phyloP scores from a whole-genome alignment of 2,113 vertebrate genomes.

The Nestor notabilis region DNA sequence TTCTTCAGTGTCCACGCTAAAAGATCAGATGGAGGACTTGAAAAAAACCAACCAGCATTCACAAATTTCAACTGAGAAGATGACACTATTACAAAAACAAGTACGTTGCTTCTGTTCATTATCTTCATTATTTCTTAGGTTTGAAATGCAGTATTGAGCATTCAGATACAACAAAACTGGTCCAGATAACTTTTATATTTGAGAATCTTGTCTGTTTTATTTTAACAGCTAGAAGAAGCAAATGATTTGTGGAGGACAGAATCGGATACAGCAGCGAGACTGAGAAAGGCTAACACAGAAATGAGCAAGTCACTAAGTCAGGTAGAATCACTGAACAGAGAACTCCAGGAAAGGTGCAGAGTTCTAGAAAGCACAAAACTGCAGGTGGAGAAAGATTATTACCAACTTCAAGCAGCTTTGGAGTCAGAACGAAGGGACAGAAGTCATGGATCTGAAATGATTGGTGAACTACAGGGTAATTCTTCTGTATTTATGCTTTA shows the following conservation, averaged over 20 bases:
- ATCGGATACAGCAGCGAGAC: conserved; percentile 91
- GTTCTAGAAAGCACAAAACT: conserved; percentile 81
- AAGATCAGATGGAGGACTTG: conserved; percentile 95
- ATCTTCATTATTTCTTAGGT: background rate
- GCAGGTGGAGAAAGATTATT: conserved; percentile 91
- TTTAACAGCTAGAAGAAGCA: conserved; percentile 90
- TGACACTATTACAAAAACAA: conserved; percentile 93
- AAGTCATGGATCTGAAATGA: conserved; percentile 95
- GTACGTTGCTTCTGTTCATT: conserved; percentile 74
- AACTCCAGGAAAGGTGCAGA: conserved; percentile 91
- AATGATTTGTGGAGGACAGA: conserved; percentile 93
- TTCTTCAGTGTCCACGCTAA: conserved; percentile 89
- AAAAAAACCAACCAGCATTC: conserved; percentile 93
- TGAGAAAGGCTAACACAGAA: conserved; percentile 94
- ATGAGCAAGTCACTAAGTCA: conserved; percentile 90
- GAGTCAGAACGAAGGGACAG: conserved; percentile 92
- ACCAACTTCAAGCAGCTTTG: conserved; percentile 90
- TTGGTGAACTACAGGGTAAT: conserved; percentile 93
- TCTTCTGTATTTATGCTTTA: background rate
- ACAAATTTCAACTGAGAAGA: conserved; percentile 92
- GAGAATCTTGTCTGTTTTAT: background rate
- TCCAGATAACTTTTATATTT: background rate
- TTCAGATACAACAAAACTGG: background rate
- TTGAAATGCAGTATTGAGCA: background rate
- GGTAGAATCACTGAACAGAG: conserved; percentile 89